Conservation (phyloP, 2,113 vertebrate genomes). For the Patagioenas fasciata region DNA sequence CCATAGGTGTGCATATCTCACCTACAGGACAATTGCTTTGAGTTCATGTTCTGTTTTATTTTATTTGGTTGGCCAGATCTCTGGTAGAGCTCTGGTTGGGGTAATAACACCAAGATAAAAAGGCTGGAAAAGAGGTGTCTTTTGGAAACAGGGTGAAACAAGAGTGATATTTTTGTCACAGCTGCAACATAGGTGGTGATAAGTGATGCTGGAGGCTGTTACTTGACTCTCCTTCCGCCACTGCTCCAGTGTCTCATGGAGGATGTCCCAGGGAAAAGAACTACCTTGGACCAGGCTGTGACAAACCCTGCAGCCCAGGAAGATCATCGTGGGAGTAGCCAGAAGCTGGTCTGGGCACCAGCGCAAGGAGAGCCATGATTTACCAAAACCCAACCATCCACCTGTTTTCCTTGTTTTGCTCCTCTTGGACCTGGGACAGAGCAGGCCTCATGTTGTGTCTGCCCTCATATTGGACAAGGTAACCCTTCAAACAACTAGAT, state of each 20-base stretch:
- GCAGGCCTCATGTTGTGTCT: background rate
- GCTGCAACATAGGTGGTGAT: background rate
- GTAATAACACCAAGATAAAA: background rate
- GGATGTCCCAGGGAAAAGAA: background rate
- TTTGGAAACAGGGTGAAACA: background rate
- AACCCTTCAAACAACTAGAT: background rate
- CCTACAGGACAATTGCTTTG: background rate
- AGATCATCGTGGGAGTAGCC: background rate
- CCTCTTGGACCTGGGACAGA: background rate
- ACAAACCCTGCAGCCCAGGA: background rate
- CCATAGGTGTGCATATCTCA: background rate
- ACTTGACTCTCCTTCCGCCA: background rate
- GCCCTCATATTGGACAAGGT: background rate
- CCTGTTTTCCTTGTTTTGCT: background rate
- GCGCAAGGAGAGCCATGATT: background rate
- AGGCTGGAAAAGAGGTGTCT: background rate
- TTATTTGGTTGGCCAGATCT: background rate
- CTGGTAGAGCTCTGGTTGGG: background rate
- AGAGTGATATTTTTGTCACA: background rate
- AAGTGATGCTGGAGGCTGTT: background rate
- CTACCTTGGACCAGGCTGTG: background rate
- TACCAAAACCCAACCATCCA: background rate
- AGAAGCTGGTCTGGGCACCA: background rate
- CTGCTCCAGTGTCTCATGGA: background rate
- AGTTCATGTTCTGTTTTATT: conserved; percentile 22